These are phyloP conservation scores for Tineola bisselliella DNA, from an alignment of 2,888 invertebrate species.

Conservation along the genomic window DNA sequence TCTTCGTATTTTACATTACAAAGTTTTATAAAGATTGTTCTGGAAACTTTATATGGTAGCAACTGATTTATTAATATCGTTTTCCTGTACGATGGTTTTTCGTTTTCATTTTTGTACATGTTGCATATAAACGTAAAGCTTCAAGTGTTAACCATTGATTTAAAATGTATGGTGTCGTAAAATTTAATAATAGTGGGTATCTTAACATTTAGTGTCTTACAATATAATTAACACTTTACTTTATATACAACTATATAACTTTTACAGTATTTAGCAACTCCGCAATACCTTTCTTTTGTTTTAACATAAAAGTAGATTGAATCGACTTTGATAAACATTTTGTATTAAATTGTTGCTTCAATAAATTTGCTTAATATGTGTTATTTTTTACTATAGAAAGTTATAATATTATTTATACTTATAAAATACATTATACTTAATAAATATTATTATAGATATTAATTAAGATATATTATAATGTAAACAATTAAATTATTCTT, in stretches of 20 bases:
- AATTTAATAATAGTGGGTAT: slow-evolving; percentile 5
- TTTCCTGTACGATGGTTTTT: background rate
- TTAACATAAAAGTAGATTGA: no score
- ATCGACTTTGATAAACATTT: background rate
- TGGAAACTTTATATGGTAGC: background rate
- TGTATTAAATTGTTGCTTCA: background rate
- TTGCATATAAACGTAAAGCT: background rate
- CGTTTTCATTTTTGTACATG: slow-evolving; percentile 2
- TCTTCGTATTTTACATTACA: no score
- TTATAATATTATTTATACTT: no score
- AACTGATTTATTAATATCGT: slow-evolving; percentile 6
- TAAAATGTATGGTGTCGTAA: slow-evolving; percentile 5
- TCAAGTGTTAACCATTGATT: slow-evolving; percentile 9
- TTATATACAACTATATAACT: background rate
- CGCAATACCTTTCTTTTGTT: no score
- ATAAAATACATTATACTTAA: no score
- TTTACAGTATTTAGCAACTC: background rate
- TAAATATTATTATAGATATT: no score
- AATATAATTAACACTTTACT: slow-evolving; percentile 6
- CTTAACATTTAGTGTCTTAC: background rate
- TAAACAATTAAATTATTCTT: no score
- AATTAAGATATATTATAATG: no score
- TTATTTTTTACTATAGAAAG: background rate
- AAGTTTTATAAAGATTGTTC: no score
- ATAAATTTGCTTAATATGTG: background rate